Conservation (phyloP, 2,888 invertebrate species). For the Chesias legatella region DNA sequence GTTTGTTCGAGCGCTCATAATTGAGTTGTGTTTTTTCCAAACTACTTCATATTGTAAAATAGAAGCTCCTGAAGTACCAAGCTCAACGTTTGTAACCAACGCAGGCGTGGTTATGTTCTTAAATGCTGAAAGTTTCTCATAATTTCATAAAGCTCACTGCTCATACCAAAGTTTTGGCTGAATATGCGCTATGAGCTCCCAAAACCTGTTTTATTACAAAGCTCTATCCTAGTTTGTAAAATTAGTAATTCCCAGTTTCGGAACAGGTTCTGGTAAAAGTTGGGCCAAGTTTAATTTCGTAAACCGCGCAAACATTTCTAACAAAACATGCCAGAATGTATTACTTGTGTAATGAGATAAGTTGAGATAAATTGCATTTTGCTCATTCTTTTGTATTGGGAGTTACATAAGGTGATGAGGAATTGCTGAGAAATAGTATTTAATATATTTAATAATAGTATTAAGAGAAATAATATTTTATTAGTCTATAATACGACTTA, state of each 20-base stretch:
- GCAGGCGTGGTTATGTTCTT: background rate
- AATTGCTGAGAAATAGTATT: no score
- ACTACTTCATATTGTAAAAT: no score
- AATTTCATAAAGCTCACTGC: slow-evolving; percentile 1
- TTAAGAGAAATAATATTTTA: no score
- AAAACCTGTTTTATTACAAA: slow-evolving; percentile 20
- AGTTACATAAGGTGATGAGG: no score
- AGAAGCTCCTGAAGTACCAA: no score
- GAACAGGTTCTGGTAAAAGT: slow-evolving; percentile 22
- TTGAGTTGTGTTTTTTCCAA: no score
- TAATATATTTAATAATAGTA: no score
- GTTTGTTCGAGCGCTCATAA: no score
- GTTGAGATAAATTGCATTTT: slow-evolving; percentile 10
- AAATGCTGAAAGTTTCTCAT: slow-evolving; percentile 10
- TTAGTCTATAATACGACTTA: no score
- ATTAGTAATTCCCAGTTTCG: slow-evolving; percentile 21
- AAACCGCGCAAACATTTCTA: slow-evolving; percentile 20
- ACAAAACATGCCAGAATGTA: slow-evolving; percentile 9
- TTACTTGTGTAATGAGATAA: slow-evolving; percentile 4
- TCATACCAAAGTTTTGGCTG: slow-evolving; percentile 11
- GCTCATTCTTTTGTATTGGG: slow-evolving; percentile 3
- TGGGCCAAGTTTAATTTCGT: slow-evolving; percentile 32
- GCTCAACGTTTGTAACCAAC: no score
- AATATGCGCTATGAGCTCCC: slow-evolving; percentile 14
- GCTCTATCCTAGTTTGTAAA: slow-evolving; percentile 21